Evolutionary conservation across 2,888 invertebrate species (phyloP), one percentile per base, ranked within the genome.

Genomic region (Spicauda simplicius): DNA sequence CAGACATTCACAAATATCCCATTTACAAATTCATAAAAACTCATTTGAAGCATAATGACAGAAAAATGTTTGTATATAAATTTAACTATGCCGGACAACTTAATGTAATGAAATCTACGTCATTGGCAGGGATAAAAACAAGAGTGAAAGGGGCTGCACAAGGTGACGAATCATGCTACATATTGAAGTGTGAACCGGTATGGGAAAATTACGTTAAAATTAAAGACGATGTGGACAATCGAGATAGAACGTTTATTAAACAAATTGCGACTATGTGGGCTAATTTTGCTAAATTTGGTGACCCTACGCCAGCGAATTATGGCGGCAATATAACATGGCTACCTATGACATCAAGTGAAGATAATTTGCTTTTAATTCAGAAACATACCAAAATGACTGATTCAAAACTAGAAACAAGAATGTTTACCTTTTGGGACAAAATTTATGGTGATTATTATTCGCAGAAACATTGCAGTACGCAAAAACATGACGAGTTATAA

Each of bases 131-230:
- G 58, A 64, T 77, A 0, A 80, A 77, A 4, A 67, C 73, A 0
- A 80, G 76, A 74, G 77, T 91, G 52, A 87, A 84, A 73, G 94
- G 94, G 53, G 88, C 91, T n/a, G 85, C 92, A 0, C 88, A 85
- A 57, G 93, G 91, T 19, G 93, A 94, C 68, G 94, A 94, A 78
- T 80, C 93, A 71, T 90, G 91, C 72, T 94, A 94, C 72, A 73
- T 94, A 59, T 81, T 93, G 60, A 90, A 83, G 80, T 93, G 93
- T 76, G 87, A 89, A 71, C 92, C 90, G 5, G 76, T 89, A 68
- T 83, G 82, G 81, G 87, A 90, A 73, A 71, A 72, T 69, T 93
- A 93, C 71, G 76, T 82, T 19, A 77, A 81, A 64, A 69, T 84
- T 25, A 82, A 70, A 54, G 75, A 80, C n/a, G 74, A 81, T 41